Evolutionary conservation across 2,797 vertebrate genomes (phyloP), one percentile per base, ranked within the genome.

Genomic region (Helostoma temminkii): DNA sequence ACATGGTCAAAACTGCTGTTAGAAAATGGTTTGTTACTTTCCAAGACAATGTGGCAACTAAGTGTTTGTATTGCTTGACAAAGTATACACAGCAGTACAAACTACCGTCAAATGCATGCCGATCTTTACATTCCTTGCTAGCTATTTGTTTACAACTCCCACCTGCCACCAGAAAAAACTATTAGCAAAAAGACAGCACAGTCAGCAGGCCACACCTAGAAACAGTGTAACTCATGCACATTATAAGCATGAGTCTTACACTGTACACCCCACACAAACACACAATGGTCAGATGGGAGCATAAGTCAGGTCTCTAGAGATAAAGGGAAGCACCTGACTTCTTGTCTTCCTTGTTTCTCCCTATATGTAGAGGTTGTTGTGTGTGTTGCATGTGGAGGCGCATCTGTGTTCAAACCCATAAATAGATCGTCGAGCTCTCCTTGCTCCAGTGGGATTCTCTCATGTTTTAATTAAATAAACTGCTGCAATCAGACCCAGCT

Each of bases 391-490:
- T 53, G 57, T 36, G n/a, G 41, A 42, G 42, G n/a, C 19, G 78
- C 66, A 82, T 88, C 66, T 67, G 81, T 74, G 72, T 82, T 83
- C 63, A 74, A 70, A 76, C 76, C 88, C 91, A 93, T 90, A 92
- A 93, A 94, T 91, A 93, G 83, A 74, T 58, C 45, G 65, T 74
- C 81, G 84, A 61, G 78, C 15, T 66, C 76, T 81, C 43, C n/a
- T n/a, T n/a, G 21, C 78, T 89, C 89, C 82, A 47, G 75, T 80
- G 87, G 92, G 91, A 94, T 91, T 77, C 87, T 89, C 85, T 89
- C 82, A 80, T 88, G 86, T 90, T 92, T 92, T 93, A 93, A 94
- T 93, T 91, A 93, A 93, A 92, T 92, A 91, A 91, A 91, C 88
- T 84, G 69, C 81, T 81, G 86, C 83, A 73, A 91, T 89, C 76